phyloP scores from a whole-genome alignment of 2,797 vertebrate species.

The Selene dorsalis region DNA sequence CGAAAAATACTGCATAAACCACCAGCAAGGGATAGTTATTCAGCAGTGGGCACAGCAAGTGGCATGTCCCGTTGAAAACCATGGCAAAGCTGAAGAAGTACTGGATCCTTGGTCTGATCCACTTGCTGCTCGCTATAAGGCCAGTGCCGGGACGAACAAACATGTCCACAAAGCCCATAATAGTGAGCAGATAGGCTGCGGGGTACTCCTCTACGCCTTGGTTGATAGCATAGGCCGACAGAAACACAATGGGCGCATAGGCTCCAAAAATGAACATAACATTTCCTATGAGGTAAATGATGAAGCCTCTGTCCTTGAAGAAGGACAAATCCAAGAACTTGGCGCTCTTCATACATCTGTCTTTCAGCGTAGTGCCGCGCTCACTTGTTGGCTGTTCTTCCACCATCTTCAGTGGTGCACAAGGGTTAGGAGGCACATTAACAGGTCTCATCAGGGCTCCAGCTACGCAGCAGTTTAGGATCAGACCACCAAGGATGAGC shows the following conservation, averaged over 20 bases:
- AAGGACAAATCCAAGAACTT: conserved; percentile 85
- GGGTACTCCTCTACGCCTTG: conserved; percentile 84
- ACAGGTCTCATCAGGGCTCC: conserved; percentile 88
- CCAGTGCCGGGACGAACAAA: conserved; percentile 85
- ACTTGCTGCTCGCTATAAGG: conserved; percentile 84
- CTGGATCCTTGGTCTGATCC: conserved; percentile 85
- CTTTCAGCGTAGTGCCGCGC: conserved; percentile 33
- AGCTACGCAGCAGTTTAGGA: conserved; percentile 89
- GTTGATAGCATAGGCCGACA: conserved; percentile 84
- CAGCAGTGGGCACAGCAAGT: conserved; percentile 87
- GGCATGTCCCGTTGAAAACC: conserved; percentile 83
- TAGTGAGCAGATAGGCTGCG: conserved; percentile 86
- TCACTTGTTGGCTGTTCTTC: not conserved
- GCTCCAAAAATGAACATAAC: conserved; percentile 88
- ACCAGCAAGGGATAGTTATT: conserved; percentile 78
- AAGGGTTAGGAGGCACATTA: not conserved
- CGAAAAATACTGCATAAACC: conserved; percentile 80
- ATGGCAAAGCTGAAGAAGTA: conserved; percentile 88
- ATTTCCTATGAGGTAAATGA: conserved; percentile 88
- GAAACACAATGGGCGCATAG: conserved; percentile 88
- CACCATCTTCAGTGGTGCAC: conserved; percentile 17
- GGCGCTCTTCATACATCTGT: conserved; percentile 71
- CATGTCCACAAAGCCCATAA: conserved; percentile 88
- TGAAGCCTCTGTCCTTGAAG: conserved; percentile 87
- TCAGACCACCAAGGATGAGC: conserved; percentile 86